These are phyloP conservation scores for Bos taurus DNA, from an alignment of 2,113 vertebrate species.

Conservation along the genomic window DNA sequence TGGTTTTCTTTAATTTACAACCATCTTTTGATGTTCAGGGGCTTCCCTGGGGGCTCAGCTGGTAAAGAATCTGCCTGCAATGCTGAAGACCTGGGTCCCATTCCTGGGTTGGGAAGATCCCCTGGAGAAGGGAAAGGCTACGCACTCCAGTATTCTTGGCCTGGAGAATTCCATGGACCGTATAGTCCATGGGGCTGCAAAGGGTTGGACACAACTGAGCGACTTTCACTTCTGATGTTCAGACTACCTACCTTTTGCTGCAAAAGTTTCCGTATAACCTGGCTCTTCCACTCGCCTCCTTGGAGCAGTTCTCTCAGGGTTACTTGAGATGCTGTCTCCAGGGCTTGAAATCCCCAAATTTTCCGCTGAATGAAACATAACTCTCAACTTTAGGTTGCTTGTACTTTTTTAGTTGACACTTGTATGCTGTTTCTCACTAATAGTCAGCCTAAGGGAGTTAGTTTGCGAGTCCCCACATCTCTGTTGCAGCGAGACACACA, in stretches of 20 bases:
- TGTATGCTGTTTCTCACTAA: neutral
- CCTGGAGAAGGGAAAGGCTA: neutral
- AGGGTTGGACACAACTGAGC: rapidly evolving
- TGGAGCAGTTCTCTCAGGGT: neutral
- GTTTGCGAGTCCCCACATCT: neutral
- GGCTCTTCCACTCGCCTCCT: neutral
- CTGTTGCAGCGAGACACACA: neutral
- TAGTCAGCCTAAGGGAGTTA: neutral
- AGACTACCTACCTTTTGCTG: neutral
- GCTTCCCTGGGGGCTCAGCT: neutral
- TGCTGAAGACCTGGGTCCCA: neutral
- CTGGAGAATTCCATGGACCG: neutral
- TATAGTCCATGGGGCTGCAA: neutral
- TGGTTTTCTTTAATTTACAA: neutral
- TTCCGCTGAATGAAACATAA: neutral
- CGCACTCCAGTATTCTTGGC: neutral
- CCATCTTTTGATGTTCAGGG: neutral
- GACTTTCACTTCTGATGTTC: neutral
- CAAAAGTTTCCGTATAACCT: neutral
- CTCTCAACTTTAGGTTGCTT: neutral
- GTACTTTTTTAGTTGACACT: neutral
- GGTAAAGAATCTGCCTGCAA: neutral
- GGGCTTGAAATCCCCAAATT: neutral
- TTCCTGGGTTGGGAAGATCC: neutral
- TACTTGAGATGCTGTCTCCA: neutral